Conservation (phyloP, 2,888 invertebrate genomes). For the Punctoribates punctum region DNA sequence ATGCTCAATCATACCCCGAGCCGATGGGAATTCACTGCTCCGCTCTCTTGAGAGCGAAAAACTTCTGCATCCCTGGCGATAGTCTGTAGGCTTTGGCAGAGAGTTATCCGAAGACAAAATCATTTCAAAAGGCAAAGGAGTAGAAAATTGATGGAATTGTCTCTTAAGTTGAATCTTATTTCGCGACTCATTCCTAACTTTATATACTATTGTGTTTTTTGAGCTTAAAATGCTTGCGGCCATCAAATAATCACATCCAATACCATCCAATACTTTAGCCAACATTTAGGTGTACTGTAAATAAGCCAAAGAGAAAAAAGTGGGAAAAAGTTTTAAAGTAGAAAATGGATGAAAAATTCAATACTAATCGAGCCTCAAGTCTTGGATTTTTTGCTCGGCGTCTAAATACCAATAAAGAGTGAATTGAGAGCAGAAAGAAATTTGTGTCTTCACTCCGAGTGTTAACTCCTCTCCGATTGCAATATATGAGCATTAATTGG, state of each 20-base stretch:
- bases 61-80: background rate
- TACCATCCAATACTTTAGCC: background rate
- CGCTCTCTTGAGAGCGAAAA: too few species aligned
- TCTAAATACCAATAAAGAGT: too few species aligned
- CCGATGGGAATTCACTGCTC: too few species aligned
- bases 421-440: too few species aligned
- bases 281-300: conserved; percentile 16
- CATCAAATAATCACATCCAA: conserved; percentile 20
- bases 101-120: background rate
- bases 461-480: too few species aligned
- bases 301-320: background rate
- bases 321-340: background rate
- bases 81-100: background rate
- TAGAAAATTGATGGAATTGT: conserved; percentile 3
- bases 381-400: background rate
- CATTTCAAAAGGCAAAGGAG: background rate
- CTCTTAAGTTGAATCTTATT: conserved; percentile 3
- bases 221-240: background rate
- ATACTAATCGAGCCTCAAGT: conserved; percentile 6
- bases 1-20: too few species aligned
- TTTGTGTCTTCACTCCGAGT: too few species aligned
- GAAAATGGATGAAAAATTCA: conserved; percentile 5
- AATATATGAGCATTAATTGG: background rate
- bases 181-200: background rate
- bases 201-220: conserved; percentile 5